Percentiles rank a stretch among this genome's conserved stretches.
Evolutionary conservation across 2,888 invertebrate species (phyloP).

Genomic region (Agriopis marginaria): DNA sequence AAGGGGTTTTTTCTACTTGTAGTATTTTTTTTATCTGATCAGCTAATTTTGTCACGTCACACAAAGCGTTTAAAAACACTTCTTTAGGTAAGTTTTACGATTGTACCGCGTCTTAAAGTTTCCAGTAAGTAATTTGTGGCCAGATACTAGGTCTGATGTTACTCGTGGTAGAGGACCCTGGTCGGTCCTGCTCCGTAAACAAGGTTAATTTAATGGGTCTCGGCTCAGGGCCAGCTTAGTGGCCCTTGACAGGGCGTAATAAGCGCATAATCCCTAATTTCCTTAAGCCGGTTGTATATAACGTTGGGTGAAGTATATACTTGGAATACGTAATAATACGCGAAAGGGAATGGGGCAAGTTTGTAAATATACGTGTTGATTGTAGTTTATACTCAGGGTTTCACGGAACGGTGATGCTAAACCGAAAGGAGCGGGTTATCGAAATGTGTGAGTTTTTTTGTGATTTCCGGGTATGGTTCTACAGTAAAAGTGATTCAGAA

Average conservation of each 20-base stretch:
- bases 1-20: too few relatives aligned
- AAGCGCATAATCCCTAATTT: conserved; percentile 43
- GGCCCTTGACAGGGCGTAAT: conserved; percentile 42
- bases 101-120: too few relatives aligned
- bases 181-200: conserved; percentile 32
- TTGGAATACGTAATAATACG: background rate
- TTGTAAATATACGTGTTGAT: background rate
- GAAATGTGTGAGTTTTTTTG: too few relatives aligned
- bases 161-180: background rate
- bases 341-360: too few relatives aligned
- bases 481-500: too few relatives aligned
- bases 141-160: background rate
- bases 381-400: background rate
- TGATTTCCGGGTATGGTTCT: too few relatives aligned
- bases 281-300: conserved; percentile 27
- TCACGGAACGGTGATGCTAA: too few relatives aligned
- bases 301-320: background rate
- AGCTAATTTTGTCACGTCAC: too few relatives aligned
- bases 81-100: too few relatives aligned
- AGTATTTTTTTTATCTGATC: too few relatives aligned
- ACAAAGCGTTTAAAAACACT: too few relatives aligned
- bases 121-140: background rate
- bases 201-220: conserved; percentile 39
- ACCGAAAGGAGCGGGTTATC: too few relatives aligned
- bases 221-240: conserved; percentile 35